These are phyloP conservation scores for Elmis aenea DNA, from an alignment of 2,888 invertebrate species.

Conservation along the genomic window DNA sequence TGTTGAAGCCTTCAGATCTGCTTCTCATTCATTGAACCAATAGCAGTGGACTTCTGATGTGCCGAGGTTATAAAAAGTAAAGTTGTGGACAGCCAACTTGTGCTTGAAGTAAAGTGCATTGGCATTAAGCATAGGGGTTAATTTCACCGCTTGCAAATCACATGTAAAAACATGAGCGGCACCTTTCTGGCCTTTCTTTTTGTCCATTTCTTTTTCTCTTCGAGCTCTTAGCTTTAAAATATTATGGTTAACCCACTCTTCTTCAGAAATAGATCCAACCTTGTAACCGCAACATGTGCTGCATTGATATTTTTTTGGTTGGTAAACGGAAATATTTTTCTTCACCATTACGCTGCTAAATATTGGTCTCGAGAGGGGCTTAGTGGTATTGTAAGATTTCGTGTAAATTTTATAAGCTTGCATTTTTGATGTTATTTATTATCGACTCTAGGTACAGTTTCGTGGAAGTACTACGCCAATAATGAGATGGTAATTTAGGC, in stretches of 20 bases:
- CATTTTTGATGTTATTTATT: no score
- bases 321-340: constrained; percentile 21
- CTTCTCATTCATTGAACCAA: constrained; percentile 14
- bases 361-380: no score
- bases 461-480: constrained; percentile 15
- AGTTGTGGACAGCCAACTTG: constrained; percentile 30
- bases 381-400: no score
- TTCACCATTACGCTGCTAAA: no score
- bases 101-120: constrained; percentile 23
- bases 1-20: constrained; percentile 12
- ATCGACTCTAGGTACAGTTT: constrained; percentile 24
- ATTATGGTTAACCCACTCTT: constrained; percentile 20
- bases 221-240: constrained; percentile 24
- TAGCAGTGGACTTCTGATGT: constrained; percentile 20
- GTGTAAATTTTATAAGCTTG: constrained; percentile 14
- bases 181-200: constrained; percentile 16
- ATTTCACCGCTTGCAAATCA: constrained; percentile 24
- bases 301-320: constrained; percentile 24
- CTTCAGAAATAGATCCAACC: constrained; percentile 22
- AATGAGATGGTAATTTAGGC: constrained; percentile 25
- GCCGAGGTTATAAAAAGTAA: constrained; percentile 25
- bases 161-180: constrained; percentile 19
- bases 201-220: constrained; percentile 24
- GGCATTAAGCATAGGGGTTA: constrained; percentile 18
- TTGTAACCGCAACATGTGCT: constrained; percentile 22